These are phyloP conservation scores for Dryocosmus kuriphilus DNA, from an alignment of 2,888 invertebrate genomes.

Conservation along the genomic window DNA sequence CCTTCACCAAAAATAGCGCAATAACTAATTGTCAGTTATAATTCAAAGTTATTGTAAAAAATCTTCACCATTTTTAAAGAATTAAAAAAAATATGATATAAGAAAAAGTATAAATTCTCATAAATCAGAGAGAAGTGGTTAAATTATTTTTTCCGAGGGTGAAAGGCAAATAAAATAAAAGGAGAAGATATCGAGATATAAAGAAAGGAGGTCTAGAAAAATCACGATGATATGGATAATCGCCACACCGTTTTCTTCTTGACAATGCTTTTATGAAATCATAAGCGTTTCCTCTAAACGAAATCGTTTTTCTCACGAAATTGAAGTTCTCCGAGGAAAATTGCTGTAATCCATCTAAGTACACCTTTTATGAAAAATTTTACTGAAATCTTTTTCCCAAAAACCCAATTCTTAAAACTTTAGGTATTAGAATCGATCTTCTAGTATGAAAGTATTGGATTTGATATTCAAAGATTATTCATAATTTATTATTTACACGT, in stretches of 20 bases:
- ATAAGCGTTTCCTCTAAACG: constrained; percentile 1
- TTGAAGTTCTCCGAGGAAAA: not conserved
- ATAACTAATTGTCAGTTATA: too few relatives aligned
- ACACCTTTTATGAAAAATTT: not conserved
- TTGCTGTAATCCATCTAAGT: not conserved
- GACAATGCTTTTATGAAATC: constrained; percentile 1
- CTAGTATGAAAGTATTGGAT: not conserved
- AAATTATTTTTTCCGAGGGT: not conserved
- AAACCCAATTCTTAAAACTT: not conserved
- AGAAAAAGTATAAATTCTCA: not conserved
- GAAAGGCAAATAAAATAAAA: not conserved
- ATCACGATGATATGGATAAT: constrained; percentile 5
- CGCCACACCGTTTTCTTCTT: not conserved
- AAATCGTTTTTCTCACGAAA: constrained; percentile 3
- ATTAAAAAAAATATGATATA: too few relatives aligned
- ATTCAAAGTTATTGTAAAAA: too few relatives aligned
- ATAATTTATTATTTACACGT: too few relatives aligned
- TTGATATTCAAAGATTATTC: not conserved
- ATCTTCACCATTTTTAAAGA: too few relatives aligned
- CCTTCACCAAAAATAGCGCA: not conserved
- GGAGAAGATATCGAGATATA: not conserved
- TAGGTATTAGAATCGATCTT: not conserved
- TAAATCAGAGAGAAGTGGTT: not conserved
- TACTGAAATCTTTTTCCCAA: not conserved
- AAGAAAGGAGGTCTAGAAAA: not conserved